These are phyloP conservation scores for Prosopocoilus inquinatus DNA, from an alignment of 2,888 invertebrate species.

Conservation along the genomic window DNA sequence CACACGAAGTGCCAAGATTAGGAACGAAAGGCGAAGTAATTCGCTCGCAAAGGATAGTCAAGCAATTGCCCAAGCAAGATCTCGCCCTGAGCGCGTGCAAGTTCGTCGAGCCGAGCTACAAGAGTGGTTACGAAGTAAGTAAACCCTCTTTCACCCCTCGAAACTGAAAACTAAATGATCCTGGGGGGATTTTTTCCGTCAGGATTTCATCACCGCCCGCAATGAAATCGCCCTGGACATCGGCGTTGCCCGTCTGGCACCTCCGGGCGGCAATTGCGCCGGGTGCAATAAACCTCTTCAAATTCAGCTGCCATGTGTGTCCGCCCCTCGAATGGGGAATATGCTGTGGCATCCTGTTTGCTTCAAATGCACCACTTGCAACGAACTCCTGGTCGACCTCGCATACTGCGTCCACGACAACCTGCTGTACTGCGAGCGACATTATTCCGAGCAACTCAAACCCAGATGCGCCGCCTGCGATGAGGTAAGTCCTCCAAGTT, in stretches of 20 bases:
- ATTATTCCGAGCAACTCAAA: conserved; percentile 94
- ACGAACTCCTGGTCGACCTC: conserved; percentile 92
- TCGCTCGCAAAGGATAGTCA: conserved; percentile 77
- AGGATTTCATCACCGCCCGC: conserved; percentile 90
- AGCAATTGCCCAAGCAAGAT: conserved; percentile 93
- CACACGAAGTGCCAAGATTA: conserved; percentile 62
- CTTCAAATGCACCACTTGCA: conserved; percentile 85
- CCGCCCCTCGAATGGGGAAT: conserved; percentile 43
- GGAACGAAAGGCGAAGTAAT: conserved; percentile 79
- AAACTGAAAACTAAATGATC: too few relatives aligned
- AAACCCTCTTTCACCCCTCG: too few relatives aligned
- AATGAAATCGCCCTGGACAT: conserved; percentile 96
- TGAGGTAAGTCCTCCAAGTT: conserved; percentile 79
- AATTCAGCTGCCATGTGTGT: conserved; percentile 77
- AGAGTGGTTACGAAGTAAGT: conserved; percentile 68
- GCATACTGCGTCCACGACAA: conserved; percentile 93
- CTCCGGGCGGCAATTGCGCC: conserved; percentile 65
- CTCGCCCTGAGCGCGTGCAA: conserved; percentile 85
- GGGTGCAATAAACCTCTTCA: conserved; percentile 79
- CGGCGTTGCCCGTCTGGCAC: conserved; percentile 56
- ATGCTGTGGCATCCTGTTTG: conserved; percentile 88
- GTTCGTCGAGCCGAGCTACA: conserved; percentile 75
- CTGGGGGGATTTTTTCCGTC: too few relatives aligned
- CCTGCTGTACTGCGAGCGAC: conserved; percentile 86
- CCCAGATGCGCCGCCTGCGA: conserved; percentile 96